Conservation (phyloP, 2,797 vertebrate species). For the Furcifer pardalis region DNA sequence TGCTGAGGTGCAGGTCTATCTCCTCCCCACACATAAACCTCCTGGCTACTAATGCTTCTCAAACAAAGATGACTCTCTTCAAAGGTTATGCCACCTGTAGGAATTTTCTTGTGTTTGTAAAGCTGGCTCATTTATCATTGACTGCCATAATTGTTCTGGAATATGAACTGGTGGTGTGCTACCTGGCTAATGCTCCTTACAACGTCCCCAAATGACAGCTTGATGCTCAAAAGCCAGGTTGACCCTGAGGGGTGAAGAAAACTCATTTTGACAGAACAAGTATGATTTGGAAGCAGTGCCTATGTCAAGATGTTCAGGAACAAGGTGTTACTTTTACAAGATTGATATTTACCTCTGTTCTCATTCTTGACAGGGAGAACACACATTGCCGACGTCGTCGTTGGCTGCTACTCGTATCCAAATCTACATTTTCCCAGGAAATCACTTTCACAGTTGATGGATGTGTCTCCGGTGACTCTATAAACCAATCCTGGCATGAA, state of each 20-base stretch:
- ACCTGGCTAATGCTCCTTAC: slow-evolving; percentile 58
- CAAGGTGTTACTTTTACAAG: slow-evolving; percentile 57
- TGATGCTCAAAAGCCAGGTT: slow-evolving; percentile 66
- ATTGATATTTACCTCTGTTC: slow-evolving; percentile 11
- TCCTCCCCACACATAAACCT: slow-evolving; percentile 24
- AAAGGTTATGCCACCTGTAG: slow-evolving; percentile 70
- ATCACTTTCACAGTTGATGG: no score
- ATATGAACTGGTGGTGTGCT: slow-evolving; percentile 59
- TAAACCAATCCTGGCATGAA: no score
- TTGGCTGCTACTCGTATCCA: no score
- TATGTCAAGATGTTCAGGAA: slow-evolving; percentile 50
- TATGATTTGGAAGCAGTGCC: slow-evolving; percentile 48
- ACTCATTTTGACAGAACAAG: slow-evolving; percentile 68
- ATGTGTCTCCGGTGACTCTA: no score
- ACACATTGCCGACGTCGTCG: fast-evolving
- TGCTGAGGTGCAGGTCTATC: not conserved
- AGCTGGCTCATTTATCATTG: slow-evolving; percentile 66
- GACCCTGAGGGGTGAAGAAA: slow-evolving; percentile 63
- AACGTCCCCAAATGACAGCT: slow-evolving; percentile 65
- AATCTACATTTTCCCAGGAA: no score
- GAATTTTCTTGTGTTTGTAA: slow-evolving; percentile 61
- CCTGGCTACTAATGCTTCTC: slow-evolving; percentile 37
- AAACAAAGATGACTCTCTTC: slow-evolving; percentile 45
- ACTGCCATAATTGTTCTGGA: slow-evolving; percentile 54
- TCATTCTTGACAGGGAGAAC: not conserved